A percentile compares a stretch with the other conserved stretches of the same genome.
These are phyloP conservation scores for Cheilinus undulatus DNA, from an alignment of 2,113 vertebrate species.

Conservation along the genomic window DNA sequence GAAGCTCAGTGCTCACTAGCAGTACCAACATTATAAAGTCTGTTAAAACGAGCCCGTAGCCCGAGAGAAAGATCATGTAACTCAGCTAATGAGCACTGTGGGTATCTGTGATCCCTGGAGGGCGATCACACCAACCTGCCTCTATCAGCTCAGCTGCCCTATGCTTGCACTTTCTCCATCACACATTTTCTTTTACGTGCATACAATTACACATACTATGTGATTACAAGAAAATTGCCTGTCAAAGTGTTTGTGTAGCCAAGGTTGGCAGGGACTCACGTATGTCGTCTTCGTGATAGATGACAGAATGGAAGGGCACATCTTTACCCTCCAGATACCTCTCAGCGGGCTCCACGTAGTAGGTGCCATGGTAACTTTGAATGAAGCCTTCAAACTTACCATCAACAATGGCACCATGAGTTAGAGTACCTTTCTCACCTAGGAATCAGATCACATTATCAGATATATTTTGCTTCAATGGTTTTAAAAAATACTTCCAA, in stretches of 20 bases:
- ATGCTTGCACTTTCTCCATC: constrained; percentile 50
- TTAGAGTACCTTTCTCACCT: constrained; percentile 95
- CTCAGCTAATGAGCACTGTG: constrained; percentile 68
- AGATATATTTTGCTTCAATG: background rate
- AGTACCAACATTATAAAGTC: constrained; percentile 49
- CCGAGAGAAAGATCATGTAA: constrained; percentile 61
- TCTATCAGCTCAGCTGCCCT: constrained; percentile 35
- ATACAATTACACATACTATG: constrained; percentile 25
- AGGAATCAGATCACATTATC: constrained; percentile 30
- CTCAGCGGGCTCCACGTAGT: constrained; percentile 94
- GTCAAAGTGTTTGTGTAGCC: constrained; percentile 12
- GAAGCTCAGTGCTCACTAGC: constrained; percentile 39
- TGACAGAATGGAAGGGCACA: constrained; percentile 97
- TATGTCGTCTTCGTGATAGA: constrained; percentile 99
- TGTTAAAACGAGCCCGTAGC: constrained; percentile 59
- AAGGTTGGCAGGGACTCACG: constrained; percentile 85
- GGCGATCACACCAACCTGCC: constrained; percentile 53
- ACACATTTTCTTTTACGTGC: constrained; percentile 32
- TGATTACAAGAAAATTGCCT: constrained; percentile 15
- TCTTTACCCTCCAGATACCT: constrained; percentile 92
- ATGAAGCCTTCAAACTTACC: constrained; percentile 98
- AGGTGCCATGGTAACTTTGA: constrained; percentile 91
- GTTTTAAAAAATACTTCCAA: background rate
- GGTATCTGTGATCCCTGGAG: constrained; percentile 49
- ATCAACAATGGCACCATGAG: constrained; percentile 92